Percentiles rank a stretch among this genome's conserved stretches.
phyloP scores from a whole-genome alignment of 2,113 vertebrate genomes.

The Ellobius talpinus region DNA sequence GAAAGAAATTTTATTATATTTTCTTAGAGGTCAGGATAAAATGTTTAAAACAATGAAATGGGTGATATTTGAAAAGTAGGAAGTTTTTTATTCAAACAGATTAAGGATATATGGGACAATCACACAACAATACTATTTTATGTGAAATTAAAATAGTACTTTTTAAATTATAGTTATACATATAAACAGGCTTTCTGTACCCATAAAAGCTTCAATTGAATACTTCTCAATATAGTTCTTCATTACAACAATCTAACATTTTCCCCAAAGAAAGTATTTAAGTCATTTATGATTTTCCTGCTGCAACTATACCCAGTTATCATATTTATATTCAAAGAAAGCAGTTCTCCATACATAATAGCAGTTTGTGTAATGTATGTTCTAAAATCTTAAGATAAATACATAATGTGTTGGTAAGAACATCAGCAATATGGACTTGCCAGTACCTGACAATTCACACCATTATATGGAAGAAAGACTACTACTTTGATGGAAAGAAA shows the following conservation, averaged over 20 bases:
- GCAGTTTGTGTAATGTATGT: not conserved
- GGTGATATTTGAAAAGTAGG: not conserved
- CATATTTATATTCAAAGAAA: constrained; percentile 17
- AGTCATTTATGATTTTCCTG: not conserved
- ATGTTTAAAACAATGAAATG: constrained; percentile 15
- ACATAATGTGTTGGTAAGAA: not conserved
- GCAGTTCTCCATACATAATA: not conserved
- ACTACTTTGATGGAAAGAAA: constrained; percentile 14
- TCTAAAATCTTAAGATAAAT: constrained; percentile 11
- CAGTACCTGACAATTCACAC: not conserved
- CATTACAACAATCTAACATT: not conserved
- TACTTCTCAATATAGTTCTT: not conserved
- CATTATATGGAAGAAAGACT: constrained; percentile 16
- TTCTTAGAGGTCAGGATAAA: constrained; percentile 16
- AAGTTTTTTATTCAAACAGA: not conserved
- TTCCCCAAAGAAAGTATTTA: constrained; percentile 1
- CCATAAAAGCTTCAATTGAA: constrained; percentile 6
- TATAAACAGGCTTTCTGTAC: not conserved
- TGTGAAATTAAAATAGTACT: not conserved
- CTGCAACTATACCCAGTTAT: not conserved
- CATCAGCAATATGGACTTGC: not conserved
- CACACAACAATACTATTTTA: not conserved
- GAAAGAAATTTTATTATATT: not conserved
- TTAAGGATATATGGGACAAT: not conserved
- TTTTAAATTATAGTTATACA: not conserved